Evolutionary conservation across 2,797 vertebrate species (phyloP).

Genomic region (Nannoperca australis): DNA sequence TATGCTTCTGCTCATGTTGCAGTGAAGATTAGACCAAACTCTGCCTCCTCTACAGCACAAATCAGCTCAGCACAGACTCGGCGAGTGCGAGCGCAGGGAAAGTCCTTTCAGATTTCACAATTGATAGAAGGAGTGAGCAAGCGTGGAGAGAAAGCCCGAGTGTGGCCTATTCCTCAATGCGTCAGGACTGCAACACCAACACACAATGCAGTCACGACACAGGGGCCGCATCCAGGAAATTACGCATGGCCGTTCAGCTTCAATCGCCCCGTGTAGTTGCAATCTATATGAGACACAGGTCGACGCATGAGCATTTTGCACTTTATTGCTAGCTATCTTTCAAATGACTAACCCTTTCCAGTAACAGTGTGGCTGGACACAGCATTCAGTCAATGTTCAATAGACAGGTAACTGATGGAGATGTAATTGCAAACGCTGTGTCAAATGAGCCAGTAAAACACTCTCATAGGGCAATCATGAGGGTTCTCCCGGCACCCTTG

Average conservation of each 20-base stretch:
- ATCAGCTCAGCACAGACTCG: slow-evolving; percentile 55
- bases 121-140: slow-evolving; percentile 58
- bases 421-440: slow-evolving; percentile 77
- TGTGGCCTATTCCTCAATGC: slow-evolving; percentile 52
- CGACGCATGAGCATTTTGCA: slow-evolving; percentile 21
- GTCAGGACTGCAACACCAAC: slow-evolving; percentile 68
- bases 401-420: slow-evolving; percentile 70
- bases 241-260: slow-evolving; percentile 52
- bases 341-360: slow-evolving; percentile 69
- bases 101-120: slow-evolving; percentile 74
- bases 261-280: slow-evolving; percentile 32
- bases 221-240: slow-evolving; percentile 69
- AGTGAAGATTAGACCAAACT: slow-evolving; percentile 57
- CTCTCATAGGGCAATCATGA: slow-evolving; percentile 70
- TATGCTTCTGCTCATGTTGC: slow-evolving; percentile 44
- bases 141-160: slow-evolving; percentile 58
- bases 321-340: slow-evolving; percentile 70
- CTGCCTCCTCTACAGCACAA: slow-evolving; percentile 44
- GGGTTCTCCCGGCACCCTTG: slow-evolving; percentile 57
- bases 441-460: slow-evolving; percentile 81
- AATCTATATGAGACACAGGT: slow-evolving; percentile 52
- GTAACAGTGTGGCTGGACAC: slow-evolving; percentile 29
- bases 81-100: slow-evolving; percentile 8
- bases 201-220: slow-evolving; percentile 69
- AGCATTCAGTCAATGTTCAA: slow-evolving; percentile 59